Evolutionary conservation across 2,888 invertebrate species (phyloP), one percentile per base, ranked within the genome.

Genomic region (Leucophenga maculata): DNA sequence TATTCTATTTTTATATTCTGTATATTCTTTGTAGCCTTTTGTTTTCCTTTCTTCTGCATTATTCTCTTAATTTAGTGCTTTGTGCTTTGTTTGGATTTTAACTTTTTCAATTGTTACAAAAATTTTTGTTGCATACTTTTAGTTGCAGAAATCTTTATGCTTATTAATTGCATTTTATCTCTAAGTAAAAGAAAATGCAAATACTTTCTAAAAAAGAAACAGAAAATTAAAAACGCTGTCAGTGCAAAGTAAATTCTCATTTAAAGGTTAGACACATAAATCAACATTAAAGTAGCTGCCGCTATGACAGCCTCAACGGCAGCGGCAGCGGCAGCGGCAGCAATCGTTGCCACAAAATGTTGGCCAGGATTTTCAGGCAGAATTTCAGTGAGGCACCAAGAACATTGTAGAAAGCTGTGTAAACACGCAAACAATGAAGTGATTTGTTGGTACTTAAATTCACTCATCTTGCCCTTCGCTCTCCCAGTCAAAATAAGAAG

Each of bases 371-470:
- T n/a, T n/a, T n/a, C n/a, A n/a, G 20, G 65, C 48, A 59, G n/a
- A n/a, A n/a, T n/a, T n/a, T n/a, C n/a, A n/a, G 48, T 18, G 52
- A 55, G 65, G 48, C 52, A 20, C 70, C 65, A 74, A 72, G 74
- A 76, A 78, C 81, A 80, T 72, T 78, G 83, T 80, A 82, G 79
- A 82, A 80, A 82, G 79, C 81, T 80, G 81, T 82, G 80, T 80
- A 82, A 82, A 80, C 83, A 80, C 76, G 78, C 80, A 78, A 84
- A 82, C 82, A 81, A 83, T 84, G 79, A 82, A 83, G 77, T 78
- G 82, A 85, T 85, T 85, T 85, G 77, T 80, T 80, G 77, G 82
- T 80, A 83, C 84, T 84, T 83, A 83, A 80, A 83, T 74, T 78
- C 77, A 48, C 60, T 67, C 69, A 60, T 8, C 11, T 6, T 39